Percentiles rank a stretch among this genome's conserved stretches.
phyloP scores from a whole-genome alignment of 2,797 vertebrate genomes.

The Cheirogaleus major region DNA sequence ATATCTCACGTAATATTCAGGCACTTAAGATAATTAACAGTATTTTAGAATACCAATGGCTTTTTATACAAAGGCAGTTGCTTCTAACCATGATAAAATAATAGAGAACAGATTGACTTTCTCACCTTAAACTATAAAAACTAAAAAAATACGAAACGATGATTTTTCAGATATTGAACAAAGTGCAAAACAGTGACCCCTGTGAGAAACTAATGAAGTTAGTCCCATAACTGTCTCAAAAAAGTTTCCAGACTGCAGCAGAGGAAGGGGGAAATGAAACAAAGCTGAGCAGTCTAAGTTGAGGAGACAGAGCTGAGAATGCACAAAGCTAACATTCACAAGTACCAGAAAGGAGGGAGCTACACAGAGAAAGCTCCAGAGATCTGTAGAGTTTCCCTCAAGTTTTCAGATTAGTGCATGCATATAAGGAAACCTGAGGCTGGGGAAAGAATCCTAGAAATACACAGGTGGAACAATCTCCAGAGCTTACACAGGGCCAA shows the following conservation, averaged over 20 bases:
- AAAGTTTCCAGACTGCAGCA: neutral
- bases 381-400: neutral
- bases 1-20: neutral
- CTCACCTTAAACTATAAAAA: neutral
- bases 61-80: neutral
- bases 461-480: neutral
- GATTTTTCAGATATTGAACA: slow-evolving; percentile 25
- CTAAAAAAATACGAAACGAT: neutral
- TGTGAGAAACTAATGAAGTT: neutral
- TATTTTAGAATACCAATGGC: slow-evolving; percentile 6
- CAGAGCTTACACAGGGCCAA: neutral
- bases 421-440: neutral
- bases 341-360: neutral
- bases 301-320: neutral
- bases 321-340: neutral
- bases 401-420: neutral
- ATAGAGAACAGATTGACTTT: neutral
- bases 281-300: neutral
- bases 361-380: neutral
- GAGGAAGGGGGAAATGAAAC: neutral
- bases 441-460: neutral
- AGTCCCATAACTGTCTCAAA: neutral
- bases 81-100: neutral
- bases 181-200: neutral
- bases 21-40: neutral